phyloP scores from a whole-genome alignment of 2,797 vertebrate species.

The Lagodon rhomboides region DNA sequence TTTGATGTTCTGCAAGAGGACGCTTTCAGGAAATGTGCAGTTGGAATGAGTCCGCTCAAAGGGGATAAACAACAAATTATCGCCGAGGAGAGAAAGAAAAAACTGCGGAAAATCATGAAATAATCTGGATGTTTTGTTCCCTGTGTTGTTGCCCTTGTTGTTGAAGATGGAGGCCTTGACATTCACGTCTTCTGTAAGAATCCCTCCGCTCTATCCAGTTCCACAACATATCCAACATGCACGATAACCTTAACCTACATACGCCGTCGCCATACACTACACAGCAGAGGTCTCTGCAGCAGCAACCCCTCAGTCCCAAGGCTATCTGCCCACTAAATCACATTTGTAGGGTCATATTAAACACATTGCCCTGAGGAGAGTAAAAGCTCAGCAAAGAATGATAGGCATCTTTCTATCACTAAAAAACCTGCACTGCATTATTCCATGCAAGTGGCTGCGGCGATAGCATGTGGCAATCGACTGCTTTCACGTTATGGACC shows the following conservation, averaged over 20 bases:
- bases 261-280: slow-evolving; percentile 39
- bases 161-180: slow-evolving; percentile 1
- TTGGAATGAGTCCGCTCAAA: slow-evolving; percentile 16
- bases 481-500: slow-evolving; percentile 44
- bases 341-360: slow-evolving; percentile 77
- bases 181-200: slow-evolving; percentile 12
- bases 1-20: slow-evolving; percentile 46
- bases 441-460: slow-evolving; percentile 49
- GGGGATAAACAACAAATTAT: slow-evolving; percentile 29
- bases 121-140: slow-evolving; percentile 26
- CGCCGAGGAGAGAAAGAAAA: slow-evolving; percentile 12
- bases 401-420: slow-evolving; percentile 66
- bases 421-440: slow-evolving; percentile 59
- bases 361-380: slow-evolving; percentile 66
- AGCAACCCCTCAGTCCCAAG: slow-evolving; percentile 61
- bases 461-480: slow-evolving; percentile 49
- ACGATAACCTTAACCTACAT: slow-evolving; percentile 70
- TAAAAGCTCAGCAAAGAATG: slow-evolving; percentile 59
- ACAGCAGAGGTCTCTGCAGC: slow-evolving; percentile 53
- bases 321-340: slow-evolving; percentile 77
- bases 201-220: slow-evolving; percentile 2
- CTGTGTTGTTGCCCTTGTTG: not conserved
- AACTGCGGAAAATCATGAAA: slow-evolving; percentile 18
- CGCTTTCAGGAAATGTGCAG: slow-evolving; percentile 27
- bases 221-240: slow-evolving; percentile 36